Conservation (phyloP, 2,888 invertebrate species). For the Phytoseiulus persimilis region DNA sequence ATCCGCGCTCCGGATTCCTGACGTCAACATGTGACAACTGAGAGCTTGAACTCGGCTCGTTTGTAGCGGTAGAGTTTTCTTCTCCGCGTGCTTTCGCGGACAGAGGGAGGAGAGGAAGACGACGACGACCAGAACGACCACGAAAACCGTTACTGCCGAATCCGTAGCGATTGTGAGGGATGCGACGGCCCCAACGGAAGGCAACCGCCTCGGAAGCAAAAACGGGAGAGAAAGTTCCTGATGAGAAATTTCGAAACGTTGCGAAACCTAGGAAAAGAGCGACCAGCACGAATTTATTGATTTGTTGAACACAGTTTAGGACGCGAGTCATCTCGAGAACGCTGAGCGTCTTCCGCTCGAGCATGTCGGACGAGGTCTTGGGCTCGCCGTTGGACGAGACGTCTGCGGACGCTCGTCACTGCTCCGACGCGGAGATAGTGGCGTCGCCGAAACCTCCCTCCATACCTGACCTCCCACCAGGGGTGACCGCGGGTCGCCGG, state of each 20-base stretch:
- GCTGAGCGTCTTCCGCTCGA: background rate
- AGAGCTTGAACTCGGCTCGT: background rate
- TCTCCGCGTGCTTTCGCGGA: background rate
- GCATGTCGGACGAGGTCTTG: background rate
- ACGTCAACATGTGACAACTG: slow-evolving; percentile 5
- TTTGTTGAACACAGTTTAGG: background rate
- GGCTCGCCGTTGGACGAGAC: background rate
- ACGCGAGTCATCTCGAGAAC: background rate
- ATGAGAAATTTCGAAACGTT: background rate
- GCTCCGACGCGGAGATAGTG: background rate
- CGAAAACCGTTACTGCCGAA: background rate
- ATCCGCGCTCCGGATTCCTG: background rate
- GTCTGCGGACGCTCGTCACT: background rate
- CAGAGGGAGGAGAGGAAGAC: too few species aligned
- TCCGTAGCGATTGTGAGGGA: too few species aligned
- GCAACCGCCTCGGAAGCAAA: background rate
- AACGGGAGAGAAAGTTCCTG: background rate
- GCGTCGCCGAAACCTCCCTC: slow-evolving; percentile 44
- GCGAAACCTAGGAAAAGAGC: background rate
- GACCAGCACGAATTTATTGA: background rate
- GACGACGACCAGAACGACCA: background rate
- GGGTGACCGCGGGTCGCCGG: slow-evolving; percentile 55
- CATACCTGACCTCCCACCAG: slow-evolving; percentile 45
- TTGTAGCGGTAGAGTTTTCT: background rate
- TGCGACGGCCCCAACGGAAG: background rate